Evolutionary conservation across 92 coral and sea anemone species (phyloP).

Genomic region (Epizoanthus fatuus): DNA sequence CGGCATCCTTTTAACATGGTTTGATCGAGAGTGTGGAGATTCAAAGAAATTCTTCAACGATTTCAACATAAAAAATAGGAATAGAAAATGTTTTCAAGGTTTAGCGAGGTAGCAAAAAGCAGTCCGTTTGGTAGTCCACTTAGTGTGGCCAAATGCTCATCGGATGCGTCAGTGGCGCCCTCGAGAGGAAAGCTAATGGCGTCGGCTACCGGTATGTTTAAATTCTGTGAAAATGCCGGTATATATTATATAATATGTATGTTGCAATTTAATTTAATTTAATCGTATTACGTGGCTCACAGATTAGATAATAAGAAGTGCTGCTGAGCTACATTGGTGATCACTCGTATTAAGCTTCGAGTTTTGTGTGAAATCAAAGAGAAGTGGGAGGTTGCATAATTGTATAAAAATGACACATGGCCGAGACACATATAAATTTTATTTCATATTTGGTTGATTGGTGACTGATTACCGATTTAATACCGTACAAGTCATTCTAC

Average conservation of each 20-base stretch:
- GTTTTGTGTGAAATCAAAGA: background rate
- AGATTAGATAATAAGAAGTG: background rate
- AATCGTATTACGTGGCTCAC: background rate
- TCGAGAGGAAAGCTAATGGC: conserved; percentile 86
- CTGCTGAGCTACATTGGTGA: background rate
- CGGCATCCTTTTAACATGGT: conserved; percentile 55
- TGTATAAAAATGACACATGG: too few relatives aligned
- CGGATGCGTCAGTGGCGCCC: conserved; percentile 56
- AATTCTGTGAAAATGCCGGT: conserved; percentile 24
- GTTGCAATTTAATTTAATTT: background rate
- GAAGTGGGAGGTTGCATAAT: too few relatives aligned
- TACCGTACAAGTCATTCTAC: too few relatives aligned
- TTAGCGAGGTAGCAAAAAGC: conserved; percentile 88
- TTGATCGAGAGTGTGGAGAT: conserved; percentile 23
- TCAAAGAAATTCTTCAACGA: background rate
- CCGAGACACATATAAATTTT: too few relatives aligned
- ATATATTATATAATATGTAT: background rate
- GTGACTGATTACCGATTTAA: too few relatives aligned
- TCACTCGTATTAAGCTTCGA: background rate
- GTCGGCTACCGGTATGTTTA: conserved; percentile 81
- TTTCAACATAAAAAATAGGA: background rate
- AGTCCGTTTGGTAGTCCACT: conserved; percentile 88
- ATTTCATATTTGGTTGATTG: too few relatives aligned
- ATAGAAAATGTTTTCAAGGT: conserved; percentile 90
- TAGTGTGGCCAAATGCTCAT: conserved; percentile 82